phyloP scores from a whole-genome alignment of 2,888 invertebrate species.

The Pogonocherus hispidulus region DNA sequence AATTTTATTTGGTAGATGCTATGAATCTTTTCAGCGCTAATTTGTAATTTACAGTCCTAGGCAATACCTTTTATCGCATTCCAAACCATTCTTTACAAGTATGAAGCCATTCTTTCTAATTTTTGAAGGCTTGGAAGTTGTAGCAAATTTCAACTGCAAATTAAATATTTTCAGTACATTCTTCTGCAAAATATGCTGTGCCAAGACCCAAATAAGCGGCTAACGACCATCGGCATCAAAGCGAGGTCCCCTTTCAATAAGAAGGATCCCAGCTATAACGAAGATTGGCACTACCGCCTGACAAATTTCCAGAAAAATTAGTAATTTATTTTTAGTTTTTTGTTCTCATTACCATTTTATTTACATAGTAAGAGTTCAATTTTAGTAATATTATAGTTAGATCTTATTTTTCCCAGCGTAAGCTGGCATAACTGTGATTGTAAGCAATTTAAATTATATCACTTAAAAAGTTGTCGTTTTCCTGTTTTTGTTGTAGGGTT shows the following conservation, averaged over 20 bases:
- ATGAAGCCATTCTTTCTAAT: too few species aligned
- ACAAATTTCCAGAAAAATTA: slow-evolving; percentile 45
- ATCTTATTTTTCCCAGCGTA: slow-evolving; percentile 20
- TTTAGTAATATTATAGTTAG: slow-evolving; percentile 5
- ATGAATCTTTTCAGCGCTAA: too few species aligned
- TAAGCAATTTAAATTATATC: slow-evolving; percentile 22
- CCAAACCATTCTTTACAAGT: too few species aligned
- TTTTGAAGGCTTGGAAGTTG: too few species aligned
- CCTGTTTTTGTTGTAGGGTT: not conserved
- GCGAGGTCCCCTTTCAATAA: slow-evolving; percentile 74
- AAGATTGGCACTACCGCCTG: slow-evolving; percentile 47
- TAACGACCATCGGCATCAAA: slow-evolving; percentile 81
- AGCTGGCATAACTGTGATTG: slow-evolving; percentile 21
- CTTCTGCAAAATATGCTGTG: slow-evolving; percentile 86
- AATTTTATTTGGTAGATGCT: too few species aligned
- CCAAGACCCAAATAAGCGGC: slow-evolving; percentile 78
- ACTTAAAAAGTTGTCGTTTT: not conserved
- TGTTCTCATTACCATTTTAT: not conserved
- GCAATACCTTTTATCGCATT: too few species aligned
- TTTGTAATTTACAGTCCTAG: too few species aligned
- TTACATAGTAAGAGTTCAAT: slow-evolving; percentile 3
- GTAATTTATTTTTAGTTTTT: slow-evolving; percentile 22
- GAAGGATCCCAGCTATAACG: slow-evolving; percentile 62
- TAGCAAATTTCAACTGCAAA: too few species aligned
- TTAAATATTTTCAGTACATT: slow-evolving; percentile 72